Base-by-base conservation (phyloP, 2,113 vertebrate genomes). In the Rousettus leschenaultii region DNA sequence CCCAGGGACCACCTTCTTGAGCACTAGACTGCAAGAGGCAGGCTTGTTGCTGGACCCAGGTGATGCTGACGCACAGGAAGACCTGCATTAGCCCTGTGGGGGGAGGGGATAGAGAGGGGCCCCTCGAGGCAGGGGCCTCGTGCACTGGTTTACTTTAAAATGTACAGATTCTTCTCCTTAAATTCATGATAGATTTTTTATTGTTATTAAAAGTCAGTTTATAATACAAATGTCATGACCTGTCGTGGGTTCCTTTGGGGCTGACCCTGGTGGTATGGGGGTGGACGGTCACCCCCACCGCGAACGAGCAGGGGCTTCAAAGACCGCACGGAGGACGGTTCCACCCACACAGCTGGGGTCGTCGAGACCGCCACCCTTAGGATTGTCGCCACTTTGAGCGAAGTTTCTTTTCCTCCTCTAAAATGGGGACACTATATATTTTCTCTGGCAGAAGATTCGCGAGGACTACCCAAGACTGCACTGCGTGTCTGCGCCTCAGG, bases 121-220 rank as follows among this genome's bases (percentile, higher is more conserved):
- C 68, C 74, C 48, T 0, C 2, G 83, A 92, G 97, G 95, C 93
- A 95, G 95, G 96, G 24, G 80, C 82, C 24, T 65, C 71, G 85
- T 96, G 97, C 98, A 97, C 97, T 98, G 97, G 95, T 98, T 98
- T 97, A 97, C 95, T 85, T 95, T 91, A 93, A 97, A 97, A 94
- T 97, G 96, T 98, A 89, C 86, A 74, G 97, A 96, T 96, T 96
- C 80, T 93, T 97, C 95, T 97, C 93, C 57, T 95, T 93, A 87
- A 97, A 97, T 94, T 88, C 86, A 0, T 66, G 87, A 96, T 97
- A 98, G 96, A 95, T 87, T 51, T 97, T 98, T 98, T 98, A 96
- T 98, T 98, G 93, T 98, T 98, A 98, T 98, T 98, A 98, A 98
- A 98, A 98, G 89, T 92, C 96, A 92, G 97, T 98, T 98, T 98